These are phyloP conservation scores for Pseudopipra pipra DNA, from an alignment of 2,113 vertebrate genomes.

Conservation along the genomic window DNA sequence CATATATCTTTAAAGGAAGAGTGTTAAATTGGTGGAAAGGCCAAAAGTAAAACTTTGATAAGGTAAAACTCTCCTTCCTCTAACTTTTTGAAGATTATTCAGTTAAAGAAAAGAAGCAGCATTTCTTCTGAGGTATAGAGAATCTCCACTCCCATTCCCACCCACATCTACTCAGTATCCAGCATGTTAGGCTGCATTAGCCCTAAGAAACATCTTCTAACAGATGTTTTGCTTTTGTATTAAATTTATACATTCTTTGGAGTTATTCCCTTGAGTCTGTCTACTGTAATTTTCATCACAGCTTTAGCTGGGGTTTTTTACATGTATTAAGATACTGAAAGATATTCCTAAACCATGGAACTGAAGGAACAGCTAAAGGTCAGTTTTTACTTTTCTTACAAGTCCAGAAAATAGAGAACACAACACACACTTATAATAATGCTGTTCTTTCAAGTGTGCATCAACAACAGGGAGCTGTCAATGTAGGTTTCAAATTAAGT, in stretches of 20 bases:
- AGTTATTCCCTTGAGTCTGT: not conserved
- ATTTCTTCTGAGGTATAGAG: not conserved
- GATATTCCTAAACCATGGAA: not conserved
- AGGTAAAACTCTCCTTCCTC: not conserved
- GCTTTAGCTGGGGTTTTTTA: not conserved
- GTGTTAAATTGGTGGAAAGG: not conserved
- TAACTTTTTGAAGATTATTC: not conserved
- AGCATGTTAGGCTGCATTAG: not conserved
- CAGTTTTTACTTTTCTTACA: not conserved
- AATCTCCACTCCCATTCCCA: not conserved
- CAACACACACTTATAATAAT: not conserved
- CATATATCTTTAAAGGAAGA: not conserved
- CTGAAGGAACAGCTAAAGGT: conserved; percentile 10
- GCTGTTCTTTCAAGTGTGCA: not conserved
- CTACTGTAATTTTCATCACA: conserved; percentile 40
- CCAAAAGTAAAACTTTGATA: not conserved
- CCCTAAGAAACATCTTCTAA: conserved; percentile 51
- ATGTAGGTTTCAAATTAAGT: not conserved
- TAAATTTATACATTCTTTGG: conserved; percentile 52
- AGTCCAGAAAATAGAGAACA: not conserved
- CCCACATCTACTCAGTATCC: not conserved
- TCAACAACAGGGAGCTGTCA: not conserved
- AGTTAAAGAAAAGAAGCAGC: not conserved
- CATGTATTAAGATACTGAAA: not conserved
- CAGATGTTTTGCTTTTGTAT: conserved; percentile 53